Conservation (phyloP, 1,140 invertebrate species). For the Drosophila nikananu region DNA sequence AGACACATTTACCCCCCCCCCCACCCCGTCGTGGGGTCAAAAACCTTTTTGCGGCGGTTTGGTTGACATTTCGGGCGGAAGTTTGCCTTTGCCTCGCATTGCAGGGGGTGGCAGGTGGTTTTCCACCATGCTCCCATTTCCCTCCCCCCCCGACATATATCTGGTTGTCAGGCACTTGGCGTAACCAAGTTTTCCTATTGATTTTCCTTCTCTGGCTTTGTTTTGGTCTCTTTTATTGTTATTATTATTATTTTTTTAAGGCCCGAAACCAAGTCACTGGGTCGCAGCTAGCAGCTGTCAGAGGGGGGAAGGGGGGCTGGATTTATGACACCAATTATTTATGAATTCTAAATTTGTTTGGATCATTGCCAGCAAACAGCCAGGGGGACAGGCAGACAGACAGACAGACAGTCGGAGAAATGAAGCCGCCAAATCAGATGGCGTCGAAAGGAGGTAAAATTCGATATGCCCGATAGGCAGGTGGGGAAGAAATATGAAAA, state of each 20-base stretch:
- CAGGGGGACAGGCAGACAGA: constrained; percentile 21
- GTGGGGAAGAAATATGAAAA: constrained; percentile 47
- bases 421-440: constrained; percentile 27
- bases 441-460: constrained; percentile 29
- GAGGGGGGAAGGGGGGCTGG: neutral
- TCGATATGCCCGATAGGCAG: constrained; percentile 23
- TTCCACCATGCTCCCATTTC: constrained; percentile 3
- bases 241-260: constrained; percentile 15
- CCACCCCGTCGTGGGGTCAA: constrained; percentile 52
- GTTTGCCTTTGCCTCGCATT: constrained; percentile 66
- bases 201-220: constrained; percentile 54
- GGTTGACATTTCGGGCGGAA: constrained; percentile 79
- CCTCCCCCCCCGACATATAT: neutral
- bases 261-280: constrained; percentile 68
- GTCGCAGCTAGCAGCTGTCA: constrained; percentile 50
- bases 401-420: constrained; percentile 13
- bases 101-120: constrained; percentile 42
- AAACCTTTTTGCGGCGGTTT: constrained; percentile 69
- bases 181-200: constrained; percentile 69
- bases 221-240: constrained; percentile 42
- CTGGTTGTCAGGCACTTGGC: constrained; percentile 66
- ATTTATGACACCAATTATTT: constrained; percentile 83
- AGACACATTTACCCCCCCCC: neutral
- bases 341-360: constrained; percentile 82
- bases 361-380: constrained; percentile 64